phyloP scores from a whole-genome alignment of 2,888 invertebrate genomes.

The Phyllotreta cruciferae region DNA sequence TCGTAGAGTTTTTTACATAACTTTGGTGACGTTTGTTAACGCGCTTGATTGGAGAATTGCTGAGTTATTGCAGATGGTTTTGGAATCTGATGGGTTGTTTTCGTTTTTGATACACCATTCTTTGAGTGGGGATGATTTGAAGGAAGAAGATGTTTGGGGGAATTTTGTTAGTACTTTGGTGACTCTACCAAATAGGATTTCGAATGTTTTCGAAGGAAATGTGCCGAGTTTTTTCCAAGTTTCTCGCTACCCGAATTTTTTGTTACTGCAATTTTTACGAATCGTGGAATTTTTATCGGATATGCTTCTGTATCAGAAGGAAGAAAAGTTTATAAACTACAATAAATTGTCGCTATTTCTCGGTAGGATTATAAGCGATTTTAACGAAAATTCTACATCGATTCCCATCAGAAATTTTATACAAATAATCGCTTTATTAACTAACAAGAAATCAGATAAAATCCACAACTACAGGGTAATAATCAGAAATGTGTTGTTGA shows the following conservation, averaged over 20 bases:
- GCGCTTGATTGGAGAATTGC: conserved; percentile 58
- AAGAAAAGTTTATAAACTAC: conserved; percentile 51
- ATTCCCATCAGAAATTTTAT: conserved; percentile 64
- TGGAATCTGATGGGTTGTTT: conserved; percentile 67
- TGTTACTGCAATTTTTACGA: conserved; percentile 69
- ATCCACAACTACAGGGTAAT: conserved; percentile 59
- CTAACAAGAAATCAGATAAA: conserved; percentile 54
- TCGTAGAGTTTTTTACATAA: conserved; percentile 60
- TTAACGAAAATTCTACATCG: conserved; percentile 61
- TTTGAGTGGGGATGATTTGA: conserved; percentile 54
- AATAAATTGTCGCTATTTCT: conserved; percentile 58
- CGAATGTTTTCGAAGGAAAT: conserved; percentile 69
- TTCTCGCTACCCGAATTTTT: conserved; percentile 65
- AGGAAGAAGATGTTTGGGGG: conserved; percentile 48
- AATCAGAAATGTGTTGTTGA: conserved; percentile 63
- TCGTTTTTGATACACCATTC: conserved; percentile 57
- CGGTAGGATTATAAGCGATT: conserved; percentile 68
- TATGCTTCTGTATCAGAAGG: conserved; percentile 13
- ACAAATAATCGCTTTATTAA: conserved; percentile 65
- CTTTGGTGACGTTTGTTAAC: conserved; percentile 61
- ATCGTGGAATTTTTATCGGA: conserved; percentile 68
- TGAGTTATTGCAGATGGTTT: conserved; percentile 59
- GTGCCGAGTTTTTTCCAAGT: conserved; percentile 67
- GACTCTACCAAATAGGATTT: conserved; percentile 74
- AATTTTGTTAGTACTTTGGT: conserved; percentile 68